Conservation (phyloP, 2,113 vertebrate genomes). For the Erythrolamprus reginae region DNA sequence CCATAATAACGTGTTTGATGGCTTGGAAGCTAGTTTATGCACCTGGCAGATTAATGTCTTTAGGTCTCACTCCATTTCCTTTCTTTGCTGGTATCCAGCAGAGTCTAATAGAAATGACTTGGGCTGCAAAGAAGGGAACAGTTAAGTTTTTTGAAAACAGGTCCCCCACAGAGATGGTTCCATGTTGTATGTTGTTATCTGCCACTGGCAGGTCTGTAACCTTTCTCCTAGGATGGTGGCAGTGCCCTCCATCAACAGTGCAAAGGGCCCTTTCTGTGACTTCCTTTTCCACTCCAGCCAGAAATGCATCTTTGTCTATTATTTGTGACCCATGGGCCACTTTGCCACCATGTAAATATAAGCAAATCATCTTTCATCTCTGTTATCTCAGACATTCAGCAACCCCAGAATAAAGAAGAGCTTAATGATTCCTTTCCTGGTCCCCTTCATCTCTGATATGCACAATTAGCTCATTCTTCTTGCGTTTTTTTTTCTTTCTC, state of each 20-base stretch:
- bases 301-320: not conserved
- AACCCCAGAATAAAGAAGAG: not conserved
- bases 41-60: not conserved
- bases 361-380: slow-evolving; percentile 21
- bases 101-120: not conserved
- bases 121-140: not conserved
- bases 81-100: not conserved
- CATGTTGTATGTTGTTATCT: not conserved
- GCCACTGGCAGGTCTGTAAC: not conserved
- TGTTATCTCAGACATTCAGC: slow-evolving; percentile 16
- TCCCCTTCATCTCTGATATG: not conserved
- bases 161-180: not conserved
- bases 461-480: not conserved
- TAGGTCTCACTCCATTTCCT: not conserved
- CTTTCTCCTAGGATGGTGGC: not conserved
- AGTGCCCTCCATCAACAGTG: slow-evolving; percentile 2
- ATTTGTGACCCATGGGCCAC: not conserved
- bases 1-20: not conserved
- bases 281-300: not conserved
- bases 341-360: slow-evolving; percentile 1
- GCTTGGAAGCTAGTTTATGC: not conserved
- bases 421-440: not conserved
- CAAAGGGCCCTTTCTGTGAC: not conserved
- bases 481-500: not conserved
- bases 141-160: not conserved